Evolutionary conservation across 2,113 vertebrate genomes (phyloP).

Genomic region (Trichechus manatus): DNA sequence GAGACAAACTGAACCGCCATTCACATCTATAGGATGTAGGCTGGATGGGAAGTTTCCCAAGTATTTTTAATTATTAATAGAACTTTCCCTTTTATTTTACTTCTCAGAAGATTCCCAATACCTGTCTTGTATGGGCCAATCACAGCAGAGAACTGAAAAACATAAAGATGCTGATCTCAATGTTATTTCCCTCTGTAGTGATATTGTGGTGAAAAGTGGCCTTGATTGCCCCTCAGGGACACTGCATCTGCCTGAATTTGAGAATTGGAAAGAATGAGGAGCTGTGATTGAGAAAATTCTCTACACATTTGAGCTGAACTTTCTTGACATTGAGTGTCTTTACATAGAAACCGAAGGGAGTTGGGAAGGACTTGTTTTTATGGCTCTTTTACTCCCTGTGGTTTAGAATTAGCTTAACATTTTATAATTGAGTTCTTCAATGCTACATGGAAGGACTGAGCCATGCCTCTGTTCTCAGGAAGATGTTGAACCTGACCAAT

Average conservation of each 20-base stretch:
- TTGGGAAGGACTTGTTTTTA: conserved; percentile 25
- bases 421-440: conserved; percentile 16
- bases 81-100: not conserved
- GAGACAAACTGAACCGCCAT: not conserved
- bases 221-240: not conserved
- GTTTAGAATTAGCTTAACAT: conserved; percentile 47
- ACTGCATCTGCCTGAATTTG: not conserved
- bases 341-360: conserved; percentile 2
- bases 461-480: not conserved
- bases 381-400: not conserved
- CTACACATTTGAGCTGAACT: not conserved
- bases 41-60: not conserved
- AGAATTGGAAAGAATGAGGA: not conserved
- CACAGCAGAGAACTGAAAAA: not conserved
- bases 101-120: not conserved
- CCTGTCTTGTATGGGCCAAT: not conserved
- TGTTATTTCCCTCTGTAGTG: not conserved
- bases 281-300: not conserved
- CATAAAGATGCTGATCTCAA: not conserved
- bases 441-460: not conserved
- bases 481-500: not conserved
- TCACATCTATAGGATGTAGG: not conserved
- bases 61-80: conserved; percentile 48
- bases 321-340: conserved; percentile 38
- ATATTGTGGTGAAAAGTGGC: not conserved